Base-by-base conservation (phyloP, 2,888 invertebrate genomes). In the Lasiommata megera region DNA sequence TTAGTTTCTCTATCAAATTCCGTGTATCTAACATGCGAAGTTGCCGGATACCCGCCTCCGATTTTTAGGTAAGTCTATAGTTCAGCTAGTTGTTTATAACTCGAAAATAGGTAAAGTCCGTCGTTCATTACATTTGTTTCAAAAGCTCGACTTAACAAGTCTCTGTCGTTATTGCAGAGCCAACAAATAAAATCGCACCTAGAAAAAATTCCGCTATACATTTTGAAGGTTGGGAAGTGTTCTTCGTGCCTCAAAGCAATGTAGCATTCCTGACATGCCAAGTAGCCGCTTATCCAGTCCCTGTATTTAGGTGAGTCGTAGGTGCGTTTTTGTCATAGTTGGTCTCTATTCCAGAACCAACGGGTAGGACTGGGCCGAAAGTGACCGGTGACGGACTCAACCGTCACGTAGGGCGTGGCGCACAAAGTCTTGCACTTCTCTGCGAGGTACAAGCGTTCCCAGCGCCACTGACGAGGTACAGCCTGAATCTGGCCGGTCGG, bases 371-470 rank as follows among this genome's bases (percentile, higher is more conserved):
- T 67, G 92, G 92, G 54, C 95, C 95, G 53, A 93, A 93, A 77
- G 87, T 94, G 72, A 92, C 93, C 67, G 93, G 92, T 64, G 91
- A 92, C 78, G 92, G 93, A 58, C 87, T 93, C 67, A 93, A 93
- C 78, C 92, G 93, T 66, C 86, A 91, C 67, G 84, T 92, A 73
- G 88, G 91, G 70, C 76, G 75, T 64, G 71, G 71, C 59, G 73
- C 69, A 56, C 81, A 86, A 67, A 92, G 88, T 68, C 92, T 94
- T 68, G 93, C 94, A 63, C 92, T 94, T 69, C 92, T 95, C 71
- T 96, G 96, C 80, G 94, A 95, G 71, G 94, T 95, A 65, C 96
- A 96, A 91, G 94, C 94, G 54, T 95, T 93, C 81, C 96, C 96
- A 64, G 93, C 94, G 74, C 95, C 96, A 63, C 83, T 92, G 50